phyloP scores from a whole-genome alignment of 2,113 vertebrate genomes.

The Misgurnus anguillicaudatus region DNA sequence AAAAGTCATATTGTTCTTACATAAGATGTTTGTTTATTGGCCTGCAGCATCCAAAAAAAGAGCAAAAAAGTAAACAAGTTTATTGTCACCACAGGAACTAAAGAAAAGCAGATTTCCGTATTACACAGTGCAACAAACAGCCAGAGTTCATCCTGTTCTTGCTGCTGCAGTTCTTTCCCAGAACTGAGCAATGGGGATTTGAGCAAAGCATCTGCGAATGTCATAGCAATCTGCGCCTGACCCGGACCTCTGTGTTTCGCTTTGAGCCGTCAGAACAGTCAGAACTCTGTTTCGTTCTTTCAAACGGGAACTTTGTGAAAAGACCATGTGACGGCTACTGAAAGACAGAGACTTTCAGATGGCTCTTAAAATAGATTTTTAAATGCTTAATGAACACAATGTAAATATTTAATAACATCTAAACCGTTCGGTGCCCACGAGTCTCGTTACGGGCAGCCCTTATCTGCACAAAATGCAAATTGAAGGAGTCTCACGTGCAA shows the following conservation, averaged over 20 bases:
- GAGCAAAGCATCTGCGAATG: conserved; percentile 48
- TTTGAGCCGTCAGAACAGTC: conserved; percentile 7
- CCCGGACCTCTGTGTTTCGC: conserved; percentile 41
- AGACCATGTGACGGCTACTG: conserved; percentile 23
- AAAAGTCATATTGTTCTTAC: neutral
- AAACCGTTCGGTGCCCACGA: conserved; percentile 10
- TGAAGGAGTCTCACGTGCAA: conserved; percentile 24
- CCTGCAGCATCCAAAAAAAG: conserved; percentile 6
- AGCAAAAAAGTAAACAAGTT: neutral
- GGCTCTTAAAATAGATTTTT: conserved; percentile 41
- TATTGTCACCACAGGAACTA: conserved; percentile 11
- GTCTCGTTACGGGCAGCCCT: conserved; percentile 29
- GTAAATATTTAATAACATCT: conserved; percentile 54
- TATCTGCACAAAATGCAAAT: conserved; percentile 28
- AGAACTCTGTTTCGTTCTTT: conserved; percentile 26
- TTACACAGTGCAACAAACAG: neutral
- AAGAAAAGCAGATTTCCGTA: neutral
- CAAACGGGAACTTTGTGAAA: conserved; percentile 9
- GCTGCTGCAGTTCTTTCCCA: conserved; percentile 14
- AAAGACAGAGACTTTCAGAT: conserved; percentile 24
- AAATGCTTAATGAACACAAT: conserved; percentile 46
- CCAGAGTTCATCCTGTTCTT: conserved; percentile 39
- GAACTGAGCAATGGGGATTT: conserved; percentile 39
- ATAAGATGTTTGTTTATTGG: neutral
- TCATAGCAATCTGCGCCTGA: conserved; percentile 41